Percentiles rank a stretch among this genome's conserved stretches.
Conservation (phyloP, 2,888 invertebrate species). For the Coleophora deauratella region DNA sequence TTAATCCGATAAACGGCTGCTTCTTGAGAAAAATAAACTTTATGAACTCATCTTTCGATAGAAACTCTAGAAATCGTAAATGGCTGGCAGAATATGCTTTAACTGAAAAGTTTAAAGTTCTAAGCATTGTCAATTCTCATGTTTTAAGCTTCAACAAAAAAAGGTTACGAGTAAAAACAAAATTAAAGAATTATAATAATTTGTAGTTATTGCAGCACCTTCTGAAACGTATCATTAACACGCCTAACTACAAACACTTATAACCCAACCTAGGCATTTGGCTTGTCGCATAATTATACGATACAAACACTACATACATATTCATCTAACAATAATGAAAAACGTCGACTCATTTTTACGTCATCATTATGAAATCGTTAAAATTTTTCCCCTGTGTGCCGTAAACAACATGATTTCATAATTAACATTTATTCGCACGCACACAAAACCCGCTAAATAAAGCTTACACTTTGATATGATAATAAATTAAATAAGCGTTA, state of each 20-base stretch:
- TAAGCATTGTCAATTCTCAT: too few species aligned
- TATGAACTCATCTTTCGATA: slow-evolving; percentile 50
- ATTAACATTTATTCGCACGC: slow-evolving; percentile 59
- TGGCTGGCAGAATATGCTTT: too few species aligned
- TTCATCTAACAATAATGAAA: slow-evolving; percentile 36
- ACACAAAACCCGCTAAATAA: slow-evolving; percentile 54
- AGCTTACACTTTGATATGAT: slow-evolving; percentile 65
- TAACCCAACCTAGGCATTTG: neutral
- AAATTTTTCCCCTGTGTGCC: slow-evolving; percentile 50
- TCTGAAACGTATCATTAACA: too few species aligned
- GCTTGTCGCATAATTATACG: too few species aligned
- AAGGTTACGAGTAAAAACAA: too few species aligned
- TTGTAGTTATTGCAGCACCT: too few species aligned
- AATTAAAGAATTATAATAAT: too few species aligned
- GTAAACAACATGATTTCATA: slow-evolving; percentile 50
- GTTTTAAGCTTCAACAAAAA: too few species aligned
- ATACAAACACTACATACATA: slow-evolving; percentile 12
- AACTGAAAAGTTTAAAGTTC: too few species aligned
- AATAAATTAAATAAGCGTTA: slow-evolving; percentile 68
- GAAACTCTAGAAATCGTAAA: slow-evolving; percentile 58
- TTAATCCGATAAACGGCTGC: slow-evolving; percentile 52
- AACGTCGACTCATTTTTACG: slow-evolving; percentile 36
- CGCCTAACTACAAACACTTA: too few species aligned
- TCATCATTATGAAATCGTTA: slow-evolving; percentile 48
- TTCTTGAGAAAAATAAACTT: slow-evolving; percentile 52